Evolutionary conservation across 2,888 invertebrate genomes (phyloP).

Genomic region (Epiperipatus broadwayi): DNA sequence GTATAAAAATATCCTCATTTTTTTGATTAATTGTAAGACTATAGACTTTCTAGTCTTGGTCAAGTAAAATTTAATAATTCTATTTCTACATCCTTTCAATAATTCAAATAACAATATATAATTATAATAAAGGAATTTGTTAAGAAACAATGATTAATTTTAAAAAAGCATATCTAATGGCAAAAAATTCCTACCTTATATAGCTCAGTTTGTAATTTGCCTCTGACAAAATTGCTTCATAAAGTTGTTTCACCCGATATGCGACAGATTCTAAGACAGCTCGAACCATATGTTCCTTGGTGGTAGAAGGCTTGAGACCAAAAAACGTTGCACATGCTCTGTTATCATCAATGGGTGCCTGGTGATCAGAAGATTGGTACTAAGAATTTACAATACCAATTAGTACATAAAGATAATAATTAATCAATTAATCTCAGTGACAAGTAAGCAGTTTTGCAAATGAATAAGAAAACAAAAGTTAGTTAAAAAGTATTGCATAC

Average conservation of each 20-base stretch:
- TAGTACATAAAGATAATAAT: too few relatives aligned
- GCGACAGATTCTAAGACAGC: conserved; percentile 68
- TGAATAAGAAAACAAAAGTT: too few relatives aligned
- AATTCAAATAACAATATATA: conserved; percentile 7
- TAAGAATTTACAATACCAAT: too few relatives aligned
- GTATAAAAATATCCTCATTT: too few relatives aligned
- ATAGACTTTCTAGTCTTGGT: too few relatives aligned
- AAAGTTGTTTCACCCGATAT: conserved; percentile 58
- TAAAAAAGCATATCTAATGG: conserved; percentile 49
- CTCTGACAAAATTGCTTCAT: conserved; percentile 49
- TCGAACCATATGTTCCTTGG: conserved; percentile 53
- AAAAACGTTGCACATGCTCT: conserved; percentile 64
- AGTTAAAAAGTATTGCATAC: too few relatives aligned
- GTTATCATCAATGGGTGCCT: conserved; percentile 77
- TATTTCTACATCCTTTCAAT: background rate
- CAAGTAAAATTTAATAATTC: too few relatives aligned
- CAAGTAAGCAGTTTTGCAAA: too few relatives aligned
- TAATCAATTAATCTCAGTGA: too few relatives aligned
- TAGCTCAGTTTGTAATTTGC: conserved; percentile 33
- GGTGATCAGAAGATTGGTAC: too few relatives aligned
- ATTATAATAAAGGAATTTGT: conserved; percentile 5
- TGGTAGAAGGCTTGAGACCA: conserved; percentile 48
- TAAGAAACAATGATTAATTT: too few relatives aligned
- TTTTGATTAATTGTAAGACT: too few relatives aligned
- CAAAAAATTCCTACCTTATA: conserved; percentile 28